Evolutionary conservation across 2,888 invertebrate genomes (phyloP), one percentile per base, ranked within the genome.

Genomic region (Creontiades dilutus): DNA sequence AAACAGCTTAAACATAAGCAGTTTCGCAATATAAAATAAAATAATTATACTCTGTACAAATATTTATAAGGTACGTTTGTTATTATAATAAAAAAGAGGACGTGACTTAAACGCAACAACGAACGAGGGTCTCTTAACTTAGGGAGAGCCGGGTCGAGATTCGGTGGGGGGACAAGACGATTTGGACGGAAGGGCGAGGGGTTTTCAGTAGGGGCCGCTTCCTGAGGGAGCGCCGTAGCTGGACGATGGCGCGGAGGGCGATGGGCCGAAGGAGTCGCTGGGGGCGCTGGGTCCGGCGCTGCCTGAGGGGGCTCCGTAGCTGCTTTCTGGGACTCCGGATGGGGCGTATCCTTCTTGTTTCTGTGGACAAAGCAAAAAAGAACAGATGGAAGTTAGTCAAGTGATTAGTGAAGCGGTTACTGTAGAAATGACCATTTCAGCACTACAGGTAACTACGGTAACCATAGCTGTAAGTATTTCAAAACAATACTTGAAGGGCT

Each of bases 341-440:
- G 94, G 94, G 0, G 95, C 94, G 93, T 95, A 95, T 47, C 95
- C 95, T 93, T 94, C 95, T 93, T 95, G 94, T 93, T 95, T 95
- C 95, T 95, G 93, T 37, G 92, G 92, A 81, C 47, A 89, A 46
- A 52, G 14, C 27, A 23, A 61, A 48, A 48, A 48, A 48, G n/a
- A n/a, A n/a, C n/a, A n/a, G n/a, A n/a, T n/a, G n/a, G n/a, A n/a
- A n/a, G n/a, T n/a, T n/a, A n/a, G n/a, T n/a, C n/a, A n/a, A n/a
- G n/a, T n/a, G n/a, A n/a, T n/a, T n/a, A n/a, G n/a, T n/a, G n/a
- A n/a, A n/a, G n/a, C n/a, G n/a, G n/a, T n/a, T n/a, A n/a, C n/a
- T n/a, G n/a, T n/a, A n/a, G n/a, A n/a, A n/a, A n/a, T n/a, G n/a
- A n/a, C n/a, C n/a, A n/a, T n/a, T n/a, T n/a, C n/a, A n/a, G n/a